Percentiles rank a stretch among this genome's conserved stretches.
Evolutionary conservation across 2,113 vertebrate species (phyloP).

Genomic region (Peromyscus californicus): DNA sequence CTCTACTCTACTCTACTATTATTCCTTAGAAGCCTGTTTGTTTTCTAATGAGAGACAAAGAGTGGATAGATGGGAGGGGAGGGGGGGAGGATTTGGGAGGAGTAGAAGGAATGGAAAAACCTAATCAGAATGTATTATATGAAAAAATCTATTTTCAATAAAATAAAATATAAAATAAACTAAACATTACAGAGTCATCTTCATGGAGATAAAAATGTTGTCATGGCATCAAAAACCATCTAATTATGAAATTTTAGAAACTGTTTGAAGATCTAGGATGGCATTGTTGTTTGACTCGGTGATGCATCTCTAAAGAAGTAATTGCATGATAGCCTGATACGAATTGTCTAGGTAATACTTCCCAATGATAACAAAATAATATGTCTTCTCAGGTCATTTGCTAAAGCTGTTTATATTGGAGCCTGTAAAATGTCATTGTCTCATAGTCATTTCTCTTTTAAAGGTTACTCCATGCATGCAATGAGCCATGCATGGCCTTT

Average conservation of each 20-base stretch:
- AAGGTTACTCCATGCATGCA: constrained; percentile 25
- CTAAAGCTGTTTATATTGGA: constrained; percentile 53
- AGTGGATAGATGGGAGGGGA: too few species aligned
- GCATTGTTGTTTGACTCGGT: constrained; percentile 32
- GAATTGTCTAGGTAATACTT: constrained; percentile 53
- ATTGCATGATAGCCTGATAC: neutral
- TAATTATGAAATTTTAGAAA: constrained; percentile 37
- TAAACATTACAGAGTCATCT: neutral
- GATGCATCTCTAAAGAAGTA: constrained; percentile 51
- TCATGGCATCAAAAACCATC: neutral
- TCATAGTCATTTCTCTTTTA: constrained; percentile 52
- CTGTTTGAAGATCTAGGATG: constrained; percentile 44
- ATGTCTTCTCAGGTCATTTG: constrained; percentile 14
- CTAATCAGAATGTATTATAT: neutral
- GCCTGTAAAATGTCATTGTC: constrained; percentile 52
- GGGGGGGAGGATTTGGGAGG: neutral
- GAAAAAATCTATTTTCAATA: neutral
- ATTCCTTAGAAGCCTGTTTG: neutral
- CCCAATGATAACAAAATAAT: constrained; percentile 23
- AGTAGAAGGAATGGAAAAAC: neutral
- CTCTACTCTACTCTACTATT: neutral
- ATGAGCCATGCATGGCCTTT: neutral
- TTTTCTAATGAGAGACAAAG: neutral
- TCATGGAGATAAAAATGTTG: constrained; percentile 18
- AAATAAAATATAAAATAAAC: neutral